Conservation (phyloP, 2,113 vertebrate genomes). For the Otus sunia region DNA sequence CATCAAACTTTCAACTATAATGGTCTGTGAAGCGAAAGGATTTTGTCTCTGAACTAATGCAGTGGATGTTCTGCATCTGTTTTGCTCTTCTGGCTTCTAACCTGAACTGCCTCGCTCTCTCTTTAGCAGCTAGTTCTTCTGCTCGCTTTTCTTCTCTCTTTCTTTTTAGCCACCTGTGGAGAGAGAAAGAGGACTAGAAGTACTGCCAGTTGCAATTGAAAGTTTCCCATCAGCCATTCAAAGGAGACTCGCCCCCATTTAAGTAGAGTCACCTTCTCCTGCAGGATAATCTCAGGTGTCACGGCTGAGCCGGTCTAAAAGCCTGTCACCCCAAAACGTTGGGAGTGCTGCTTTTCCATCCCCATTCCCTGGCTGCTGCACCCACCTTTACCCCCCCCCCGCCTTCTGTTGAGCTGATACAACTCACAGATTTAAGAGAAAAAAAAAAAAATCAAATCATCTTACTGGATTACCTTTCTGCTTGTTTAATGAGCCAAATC, state of each 20-base stretch:
- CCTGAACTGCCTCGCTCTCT: constrained; percentile 81
- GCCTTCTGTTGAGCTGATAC: neutral
- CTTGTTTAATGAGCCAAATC: neutral
- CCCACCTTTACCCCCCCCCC: neutral
- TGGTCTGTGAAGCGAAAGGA: constrained; percentile 81
- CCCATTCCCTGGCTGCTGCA: neutral
- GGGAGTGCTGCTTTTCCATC: neutral
- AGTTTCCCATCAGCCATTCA: neutral
- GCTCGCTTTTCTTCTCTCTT: constrained; percentile 87
- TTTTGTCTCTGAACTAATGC: constrained; percentile 74
- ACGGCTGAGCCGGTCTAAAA: neutral
- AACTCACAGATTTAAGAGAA: neutral
- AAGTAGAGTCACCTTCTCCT: neutral
- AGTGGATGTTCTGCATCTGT: constrained; percentile 80
- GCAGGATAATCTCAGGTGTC: neutral
- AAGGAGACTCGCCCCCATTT: neutral
- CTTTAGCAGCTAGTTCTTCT: constrained; percentile 83
- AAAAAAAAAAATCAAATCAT: neutral
- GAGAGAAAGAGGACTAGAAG: neutral
- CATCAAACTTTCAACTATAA: constrained; percentile 75
- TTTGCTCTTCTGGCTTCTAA: constrained; percentile 84
- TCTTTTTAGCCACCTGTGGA: constrained; percentile 86
- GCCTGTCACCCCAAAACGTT: neutral
- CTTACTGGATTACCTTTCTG: neutral
- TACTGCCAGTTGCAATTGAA: neutral